A percentile compares a stretch with the other conserved stretches of the same genome.
phyloP scores from a whole-genome alignment of 2,888 invertebrate genomes.

The Sphecodes monilicornis region DNA sequence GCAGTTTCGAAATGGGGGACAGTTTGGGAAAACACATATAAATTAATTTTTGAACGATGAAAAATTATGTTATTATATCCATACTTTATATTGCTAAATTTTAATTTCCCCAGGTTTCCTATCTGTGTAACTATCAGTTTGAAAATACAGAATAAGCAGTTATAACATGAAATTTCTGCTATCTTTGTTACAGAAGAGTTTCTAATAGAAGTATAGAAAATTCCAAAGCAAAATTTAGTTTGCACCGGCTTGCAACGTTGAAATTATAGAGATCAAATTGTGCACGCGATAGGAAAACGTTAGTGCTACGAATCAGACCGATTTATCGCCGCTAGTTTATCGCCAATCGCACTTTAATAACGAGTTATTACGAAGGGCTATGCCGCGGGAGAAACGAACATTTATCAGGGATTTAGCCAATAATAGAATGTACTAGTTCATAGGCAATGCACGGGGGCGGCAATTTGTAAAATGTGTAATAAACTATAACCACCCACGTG shows the following conservation, averaged over 20 bases:
- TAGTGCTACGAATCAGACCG: constrained; percentile 62
- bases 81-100: neutral
- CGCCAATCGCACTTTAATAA: constrained; percentile 64
- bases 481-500: constrained; percentile 66
- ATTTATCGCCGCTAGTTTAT: constrained; percentile 71
- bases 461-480: constrained; percentile 73
- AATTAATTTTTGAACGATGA: neutral
- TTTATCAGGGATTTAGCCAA: constrained; percentile 76
- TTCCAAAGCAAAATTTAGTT: neutral
- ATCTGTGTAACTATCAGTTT: neutral
- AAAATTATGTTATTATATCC: neutral
- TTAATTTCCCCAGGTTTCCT: neutral
- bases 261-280: neutral
- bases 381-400: constrained; percentile 56
- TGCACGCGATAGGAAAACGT: constrained; percentile 31
- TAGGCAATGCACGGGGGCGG: constrained; percentile 64
- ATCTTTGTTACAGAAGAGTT: neutral
- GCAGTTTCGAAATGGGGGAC: no score
- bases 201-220: neutral
- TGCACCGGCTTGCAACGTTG: neutral
- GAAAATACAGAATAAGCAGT: neutral
- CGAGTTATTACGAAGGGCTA: constrained; percentile 61
- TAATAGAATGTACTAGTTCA: constrained; percentile 73
- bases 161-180: neutral
- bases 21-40: neutral